Evolutionary conservation across 2,113 vertebrate genomes (phyloP).

Genomic region (Neomonachus schauinslandi): DNA sequence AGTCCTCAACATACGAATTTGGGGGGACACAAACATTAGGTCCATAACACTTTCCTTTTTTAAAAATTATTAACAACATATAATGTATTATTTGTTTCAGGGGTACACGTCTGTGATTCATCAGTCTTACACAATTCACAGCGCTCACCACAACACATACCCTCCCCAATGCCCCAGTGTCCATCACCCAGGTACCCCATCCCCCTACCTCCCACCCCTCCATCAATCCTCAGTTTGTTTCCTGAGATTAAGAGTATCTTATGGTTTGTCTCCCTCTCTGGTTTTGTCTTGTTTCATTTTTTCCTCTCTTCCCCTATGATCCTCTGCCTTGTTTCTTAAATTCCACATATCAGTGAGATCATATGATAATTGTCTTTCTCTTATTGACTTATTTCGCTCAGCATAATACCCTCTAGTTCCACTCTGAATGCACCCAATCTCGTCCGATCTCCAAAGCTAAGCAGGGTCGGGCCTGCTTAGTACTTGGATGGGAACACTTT

Average conservation of each 20-base stretch:
- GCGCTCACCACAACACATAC: not conserved
- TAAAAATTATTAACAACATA: not conserved
- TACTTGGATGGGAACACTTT: not conserved
- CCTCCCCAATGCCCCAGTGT: too few relatives aligned
- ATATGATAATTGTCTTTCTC: not conserved
- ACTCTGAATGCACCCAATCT: not conserved
- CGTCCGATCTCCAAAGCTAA: not conserved
- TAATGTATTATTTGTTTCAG: not conserved
- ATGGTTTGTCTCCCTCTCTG: too few relatives aligned
- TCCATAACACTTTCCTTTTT: not conserved
- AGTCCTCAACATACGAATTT: not conserved
- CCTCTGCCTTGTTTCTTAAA: too few relatives aligned
- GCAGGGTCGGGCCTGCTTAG: too few relatives aligned
- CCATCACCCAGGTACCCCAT: too few relatives aligned
- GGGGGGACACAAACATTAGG: not conserved
- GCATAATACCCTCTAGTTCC: not conserved
- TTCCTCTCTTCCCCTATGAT: too few relatives aligned
- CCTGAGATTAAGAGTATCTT: too few relatives aligned
- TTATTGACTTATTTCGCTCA: not conserved
- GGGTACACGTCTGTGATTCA: not conserved
- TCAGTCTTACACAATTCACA: not conserved
- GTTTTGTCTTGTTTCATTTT: too few relatives aligned
- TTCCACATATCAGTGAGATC: not conserved
- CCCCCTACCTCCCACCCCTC: too few relatives aligned
- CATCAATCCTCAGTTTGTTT: too few relatives aligned